Evolutionary conservation across 2,113 vertebrate genomes (phyloP).

Genomic region (Serinus canaria): DNA sequence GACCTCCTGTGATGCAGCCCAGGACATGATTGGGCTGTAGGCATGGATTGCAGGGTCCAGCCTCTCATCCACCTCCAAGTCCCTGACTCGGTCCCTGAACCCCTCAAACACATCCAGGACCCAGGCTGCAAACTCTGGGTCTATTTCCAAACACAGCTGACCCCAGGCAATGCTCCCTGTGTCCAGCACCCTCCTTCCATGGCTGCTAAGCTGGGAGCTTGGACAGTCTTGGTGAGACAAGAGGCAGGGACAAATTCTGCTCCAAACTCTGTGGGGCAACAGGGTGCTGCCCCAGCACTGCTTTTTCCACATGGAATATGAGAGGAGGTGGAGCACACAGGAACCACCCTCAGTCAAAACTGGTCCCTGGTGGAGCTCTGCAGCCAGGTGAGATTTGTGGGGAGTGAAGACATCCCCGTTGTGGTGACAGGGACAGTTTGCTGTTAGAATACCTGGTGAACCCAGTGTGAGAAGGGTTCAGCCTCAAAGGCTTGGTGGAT

Average conservation of each 20-base stretch:
- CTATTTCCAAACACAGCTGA: not conserved
- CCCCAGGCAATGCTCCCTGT: accelerated
- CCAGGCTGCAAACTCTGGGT: not conserved
- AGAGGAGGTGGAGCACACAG: not conserved
- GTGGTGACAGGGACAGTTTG: not conserved
- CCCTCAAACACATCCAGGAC: accelerated
- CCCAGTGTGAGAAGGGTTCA: not conserved
- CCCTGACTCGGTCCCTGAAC: not conserved
- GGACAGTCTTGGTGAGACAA: accelerated
- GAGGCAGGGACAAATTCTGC: not conserved
- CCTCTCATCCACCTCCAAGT: not conserved
- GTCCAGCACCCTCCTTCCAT: not conserved
- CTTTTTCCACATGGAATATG: not conserved
- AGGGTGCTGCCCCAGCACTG: not conserved
- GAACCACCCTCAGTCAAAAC: not conserved
- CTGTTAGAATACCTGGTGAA: not conserved
- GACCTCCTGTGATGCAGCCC: not conserved
- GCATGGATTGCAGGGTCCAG: not conserved
- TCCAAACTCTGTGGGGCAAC: not conserved
- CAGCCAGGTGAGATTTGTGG: not conserved
- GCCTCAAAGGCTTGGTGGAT: not conserved
- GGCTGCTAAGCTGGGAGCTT: not conserved
- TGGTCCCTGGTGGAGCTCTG: not conserved
- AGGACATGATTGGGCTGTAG: not conserved
- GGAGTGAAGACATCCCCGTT: accelerated